Evolutionary conservation across 2,888 invertebrate genomes (phyloP), one percentile per base, ranked within the genome.

Genomic region (Pogonocherus hispidulus): DNA sequence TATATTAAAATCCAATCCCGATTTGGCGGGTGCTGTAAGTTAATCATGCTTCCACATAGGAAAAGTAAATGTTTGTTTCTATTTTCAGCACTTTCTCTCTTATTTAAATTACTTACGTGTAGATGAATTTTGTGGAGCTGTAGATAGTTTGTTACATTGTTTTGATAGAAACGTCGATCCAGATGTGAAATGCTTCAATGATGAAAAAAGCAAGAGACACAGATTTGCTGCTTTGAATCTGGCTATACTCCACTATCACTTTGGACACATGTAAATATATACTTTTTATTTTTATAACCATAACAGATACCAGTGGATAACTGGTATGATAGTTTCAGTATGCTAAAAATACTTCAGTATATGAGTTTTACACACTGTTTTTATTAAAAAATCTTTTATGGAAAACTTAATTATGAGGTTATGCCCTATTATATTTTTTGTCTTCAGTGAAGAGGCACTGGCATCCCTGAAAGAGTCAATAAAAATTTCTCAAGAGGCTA

Each of bases 161-260:
- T 94, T 96, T 84, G 94, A 96, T 84, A 88, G 92, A 78, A 89
- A 90, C 75, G 78, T 83, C 54, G 78, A 86, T 35, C 83, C 86
- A 27, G 87, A 88, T 57, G 79, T 84, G 35, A 88, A 88, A 78
- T 84, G 82, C 54, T 86, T 84, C 49, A 83, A 84, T n/a, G 87
- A 88, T 51, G 89, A 88, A 73, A 86, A 86, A 78, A 87, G 86
- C 46, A 91, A 91, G 81, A 92, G 92, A 46, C 94, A 93, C 80
- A 89, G 97, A 80, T 97, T 94, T 83, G 96, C 97, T 4, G 94
- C 96, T 16, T 87, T 97, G n/a, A 97, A 96, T 84, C 87, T 97
- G 72, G 96, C 96, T 0, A 93, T 95, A 19, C 88, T 97, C 79
- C 95, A 97, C 84, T 93, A 94, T 52, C 92, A 94, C 77, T 97